Base-by-base conservation (phyloP, 1,140 invertebrate species). In the Pseudobourletiella spinata region DNA sequence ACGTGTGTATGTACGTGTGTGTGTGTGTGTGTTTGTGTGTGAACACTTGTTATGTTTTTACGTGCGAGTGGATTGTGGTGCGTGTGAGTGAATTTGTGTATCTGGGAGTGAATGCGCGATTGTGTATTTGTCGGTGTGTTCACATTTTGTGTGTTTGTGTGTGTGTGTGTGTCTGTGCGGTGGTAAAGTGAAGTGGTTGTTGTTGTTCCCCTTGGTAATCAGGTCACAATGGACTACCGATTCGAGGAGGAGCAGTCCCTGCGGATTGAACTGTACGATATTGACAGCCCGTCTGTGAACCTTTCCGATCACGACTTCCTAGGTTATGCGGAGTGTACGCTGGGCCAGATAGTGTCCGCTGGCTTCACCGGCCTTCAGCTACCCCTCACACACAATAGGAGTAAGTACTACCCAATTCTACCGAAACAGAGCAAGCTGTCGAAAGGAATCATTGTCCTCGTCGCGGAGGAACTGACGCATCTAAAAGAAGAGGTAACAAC, bases 251-350 rank as follows among this genome's bases (percentile, higher is more conserved):
- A 79, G 43, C 80, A 80, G 66, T 74, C 67, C 61, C 76, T 75
- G 54, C 71, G 70, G 61, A 76, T 82, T 25, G 55, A 43, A 43
- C 11, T 55, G 52, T 55, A 55, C 18, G 52, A 55, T 22, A 68
- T 80, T 39, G 81, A 82, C 68, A 79, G 78, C 55, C 78, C 76
- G 30, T 29, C 29, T 4, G 63, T 74, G 3, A 71, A 75, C 52
- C 73, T 83, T 3, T 67, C 61, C 26, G 76, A 80, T 64, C 80
- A 82, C 74, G 81, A 83, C 69, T 83, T 81, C 70, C 72, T 83
- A 18, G 81, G 81, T n/a, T 74, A 74, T 57, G 71, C 76, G 20
- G 76, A 80, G 28, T 79, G 76, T 63, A 78, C 75, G 46, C 69
- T 83, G 39, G 81, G 76, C 24, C 76, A 80, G 72, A 76, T 81